Evolutionary conservation across 2,797 vertebrate species (phyloP).

Genomic region (Psittacula derbiana): DNA sequence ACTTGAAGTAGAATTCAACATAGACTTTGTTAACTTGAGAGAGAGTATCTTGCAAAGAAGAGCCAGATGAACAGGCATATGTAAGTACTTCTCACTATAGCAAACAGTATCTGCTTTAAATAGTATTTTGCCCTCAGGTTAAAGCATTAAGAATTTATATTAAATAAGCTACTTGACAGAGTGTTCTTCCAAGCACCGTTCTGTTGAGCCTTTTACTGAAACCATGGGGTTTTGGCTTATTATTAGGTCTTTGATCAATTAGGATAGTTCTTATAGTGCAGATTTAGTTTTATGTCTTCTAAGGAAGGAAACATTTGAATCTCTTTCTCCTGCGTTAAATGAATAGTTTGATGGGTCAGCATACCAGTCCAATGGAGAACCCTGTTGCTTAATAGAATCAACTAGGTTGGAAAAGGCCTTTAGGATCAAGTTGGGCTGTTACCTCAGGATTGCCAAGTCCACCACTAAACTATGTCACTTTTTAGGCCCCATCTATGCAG

Average conservation of each 20-base stretch:
- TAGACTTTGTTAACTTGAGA: background rate
- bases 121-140: background rate
- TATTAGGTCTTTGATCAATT: background rate
- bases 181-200: background rate
- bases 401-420: background rate
- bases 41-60: background rate
- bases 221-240: background rate
- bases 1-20: background rate
- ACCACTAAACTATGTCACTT: background rate
- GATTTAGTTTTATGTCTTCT: background rate
- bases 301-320: background rate
- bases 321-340: accelerated
- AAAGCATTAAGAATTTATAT: background rate
- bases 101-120: background rate
- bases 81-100: background rate
- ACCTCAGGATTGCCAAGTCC: background rate
- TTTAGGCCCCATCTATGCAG: background rate
- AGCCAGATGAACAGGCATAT: background rate
- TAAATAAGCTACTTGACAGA: background rate
- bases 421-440: background rate
- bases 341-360: background rate
- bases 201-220: background rate
- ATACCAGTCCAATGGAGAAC: background rate
- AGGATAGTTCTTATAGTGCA: background rate
- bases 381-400: background rate